Evolutionary conservation across 1,140 invertebrate species (phyloP), one percentile per base, ranked within the genome.

Genomic region (Ditylenchus dipsaci): DNA sequence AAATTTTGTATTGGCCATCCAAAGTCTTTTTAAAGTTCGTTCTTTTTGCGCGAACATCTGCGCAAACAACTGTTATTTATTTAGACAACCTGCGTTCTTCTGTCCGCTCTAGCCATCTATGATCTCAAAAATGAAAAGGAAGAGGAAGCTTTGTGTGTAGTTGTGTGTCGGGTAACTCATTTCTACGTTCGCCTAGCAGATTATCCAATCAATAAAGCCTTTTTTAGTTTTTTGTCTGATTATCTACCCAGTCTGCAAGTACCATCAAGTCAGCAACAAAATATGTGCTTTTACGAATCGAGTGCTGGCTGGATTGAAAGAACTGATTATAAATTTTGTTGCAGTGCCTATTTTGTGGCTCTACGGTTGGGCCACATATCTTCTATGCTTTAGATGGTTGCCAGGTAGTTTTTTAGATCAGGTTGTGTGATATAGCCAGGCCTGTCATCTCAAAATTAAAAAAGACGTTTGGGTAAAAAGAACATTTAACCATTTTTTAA

Each of bases 341-440:
- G 26, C 62, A 19, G 42, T 57, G 27, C 72, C 72, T 15, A 27
- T 61, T 45, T 1, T 43, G 11, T 47, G 60, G 27, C 42, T 74
- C 17, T 75, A 56, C 19, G 61, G 75, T 49, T 61, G 63, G 47
- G 19, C 56, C 11, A 75, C 75, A 63, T 73, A 65, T 61, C 38
- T 73, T 19, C 29, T 73, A n/a, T 57, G 75, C 13, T 66, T 75
- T 29, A 42, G 65, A 63, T 73, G 72, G 72, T 1, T 75, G 21
- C 58, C 72, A 17, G 63, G 72, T 73, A 27, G 38, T 38, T 38
- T 38, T 38, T n/a, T n/a, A n/a, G n/a, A n/a, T n/a, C n/a, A n/a
- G n/a, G n/a, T n/a, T n/a, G n/a, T n/a, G n/a, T n/a, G n/a, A n/a
- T n/a, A n/a, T n/a, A n/a, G n/a, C n/a, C n/a, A n/a, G n/a, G n/a